Evolutionary conservation across 1,140 invertebrate species (phyloP), one percentile per base, ranked within the genome.

Genomic region (Drosophila watanabei): DNA sequence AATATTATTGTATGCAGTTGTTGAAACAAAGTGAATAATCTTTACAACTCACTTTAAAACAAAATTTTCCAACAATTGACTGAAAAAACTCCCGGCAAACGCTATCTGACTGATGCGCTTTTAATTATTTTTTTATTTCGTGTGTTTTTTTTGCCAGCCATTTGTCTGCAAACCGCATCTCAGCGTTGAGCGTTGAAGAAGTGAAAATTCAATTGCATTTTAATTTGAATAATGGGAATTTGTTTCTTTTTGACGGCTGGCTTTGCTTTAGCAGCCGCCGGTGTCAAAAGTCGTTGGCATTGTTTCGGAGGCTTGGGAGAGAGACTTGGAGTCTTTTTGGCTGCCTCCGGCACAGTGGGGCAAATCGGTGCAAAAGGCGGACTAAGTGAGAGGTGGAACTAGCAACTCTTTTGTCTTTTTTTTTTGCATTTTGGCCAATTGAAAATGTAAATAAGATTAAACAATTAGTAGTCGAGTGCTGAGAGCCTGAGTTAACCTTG

Each of bases 131-230:
- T 51, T 39, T 61, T 70, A 51, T 5, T 8, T 60, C n/a, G 37
- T 58, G 24, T 16, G 2, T 32, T 11, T 58, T 58, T 70, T 71
- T 60, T 24, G 30, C 68, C 60, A 63, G 24, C 62, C 58, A 79
- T 69, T 63, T 71, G 76, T 62, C 64, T 79, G 75, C 57, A 78
- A 61, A 78, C 48, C 57, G 57, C 75, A 77, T 69, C 75, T 57
- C 24, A 30, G 54, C 54, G 20, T 28, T 24, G 46, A 73, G 70
- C 45, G 81, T n/a, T n/a, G n/a, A 28, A 88, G 78, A 89, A 90
- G 86, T 90, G 86, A 90, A 90, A 90, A 86, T 80, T 80, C 87
- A 91, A 91, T 82, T 90, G 86, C 82, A 90, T 76, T 90, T 90
- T 80, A 80, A 91, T 90, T 91, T 86, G 79, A 90, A 86, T 89